phyloP scores from a whole-genome alignment of 2,888 invertebrate species.

The Metopia argyrocephala region DNA sequence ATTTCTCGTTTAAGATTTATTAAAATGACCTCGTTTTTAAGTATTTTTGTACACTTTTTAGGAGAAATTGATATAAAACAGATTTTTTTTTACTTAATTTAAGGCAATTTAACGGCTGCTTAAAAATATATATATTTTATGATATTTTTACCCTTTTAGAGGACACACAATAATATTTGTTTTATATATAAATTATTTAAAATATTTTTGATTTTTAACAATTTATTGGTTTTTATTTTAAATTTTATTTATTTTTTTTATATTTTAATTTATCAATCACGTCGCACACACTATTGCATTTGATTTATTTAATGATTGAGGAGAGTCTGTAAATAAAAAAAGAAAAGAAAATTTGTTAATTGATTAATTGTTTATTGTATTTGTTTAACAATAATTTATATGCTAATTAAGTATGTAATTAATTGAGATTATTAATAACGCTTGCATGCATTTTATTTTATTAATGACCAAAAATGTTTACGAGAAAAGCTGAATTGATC shows the following conservation, averaged over 20 bases:
- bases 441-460: neutral
- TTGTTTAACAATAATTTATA: constrained; percentile 20
- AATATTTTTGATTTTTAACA: constrained; percentile 20
- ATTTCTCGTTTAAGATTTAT: constrained; percentile 45
- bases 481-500: neutral
- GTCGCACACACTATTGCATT: constrained; percentile 32
- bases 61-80: constrained; percentile 24
- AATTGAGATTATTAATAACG: constrained; percentile 21
- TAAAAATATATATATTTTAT: constrained; percentile 32
- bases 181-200: neutral
- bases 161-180: no score
- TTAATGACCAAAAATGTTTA: neutral
- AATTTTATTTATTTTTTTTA: neutral
- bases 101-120: constrained; percentile 54
- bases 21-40: constrained; percentile 57
- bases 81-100: constrained; percentile 47
- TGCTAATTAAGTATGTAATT: constrained; percentile 49
- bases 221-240: constrained; percentile 30
- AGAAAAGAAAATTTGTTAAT: constrained; percentile 6
- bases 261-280: constrained; percentile 38
- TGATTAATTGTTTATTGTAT: constrained; percentile 46
- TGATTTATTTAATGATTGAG: constrained; percentile 36
- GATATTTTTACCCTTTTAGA: no score
- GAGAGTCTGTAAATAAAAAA: constrained; percentile 45
- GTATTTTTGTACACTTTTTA: neutral